Base-by-base conservation (phyloP, 1,140 invertebrate genomes). In the Diabrotica undecimpunctata region DNA sequence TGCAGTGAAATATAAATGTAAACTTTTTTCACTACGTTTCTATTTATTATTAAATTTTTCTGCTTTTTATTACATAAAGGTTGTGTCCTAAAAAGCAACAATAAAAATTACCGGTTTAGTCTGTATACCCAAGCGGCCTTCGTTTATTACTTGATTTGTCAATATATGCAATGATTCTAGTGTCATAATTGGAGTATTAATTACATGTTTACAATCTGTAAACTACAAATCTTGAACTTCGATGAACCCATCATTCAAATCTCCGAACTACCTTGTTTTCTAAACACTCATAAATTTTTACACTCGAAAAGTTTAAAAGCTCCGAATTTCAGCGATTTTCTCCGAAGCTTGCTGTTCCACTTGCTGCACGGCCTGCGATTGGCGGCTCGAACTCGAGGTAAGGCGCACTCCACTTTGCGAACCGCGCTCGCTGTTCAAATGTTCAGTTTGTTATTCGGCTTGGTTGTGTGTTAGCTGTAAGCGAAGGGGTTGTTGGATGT, bases 361-460 rank as follows among this genome's bases (percentile, higher is more conserved):
- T 52, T 41, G 60, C 38, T 35, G 35, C 12, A n/a, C 11, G 56
- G 11, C 11, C 37, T 52, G 41, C 35, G 37, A 67, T 67, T 67
- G 66, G 56, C 46, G 50, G 62, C 35, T 64, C 60, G 50, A 46
- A 51, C 51, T 46, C 52, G 51, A 53, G 65, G 65, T 63, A 63
- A 67, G 62, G 66, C 63, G 38, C 36, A 52, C 41, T 37, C n/a
- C 61, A 67, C 52, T 56, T 58, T 37, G 65, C 55, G 64, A 54
- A 46, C 56, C 54, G 50, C 54, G 53, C 51, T 52, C 56, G 66
- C 35, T 55, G 60, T 67, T 67, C 66, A 58, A 67, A 58, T 67
- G 61, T 67, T 67, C 56, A 64, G 66, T 64, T 63, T 63, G 61
- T 63, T 63, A 25, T 52, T 54, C 61, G 55, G 58, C 66, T 41